Evolutionary conservation across 2,797 vertebrate genomes (phyloP).

Genomic region (Poeciliopsis infans): DNA sequence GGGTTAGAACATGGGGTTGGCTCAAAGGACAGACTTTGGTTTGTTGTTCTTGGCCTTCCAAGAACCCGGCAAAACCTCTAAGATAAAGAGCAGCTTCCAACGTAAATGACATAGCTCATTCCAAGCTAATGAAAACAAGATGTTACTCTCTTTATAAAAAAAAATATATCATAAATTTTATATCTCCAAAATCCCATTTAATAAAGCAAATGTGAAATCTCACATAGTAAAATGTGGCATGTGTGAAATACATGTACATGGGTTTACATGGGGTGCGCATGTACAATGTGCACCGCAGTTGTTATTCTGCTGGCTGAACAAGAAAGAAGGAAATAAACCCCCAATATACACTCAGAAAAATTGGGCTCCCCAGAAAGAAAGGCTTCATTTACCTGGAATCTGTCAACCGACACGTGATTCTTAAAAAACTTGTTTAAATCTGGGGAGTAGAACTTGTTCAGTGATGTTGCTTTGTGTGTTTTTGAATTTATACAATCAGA

Average conservation of each 20-base stretch:
- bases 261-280: neutral
- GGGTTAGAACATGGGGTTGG: neutral
- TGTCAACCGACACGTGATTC: neutral
- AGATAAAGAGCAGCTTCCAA: neutral
- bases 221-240: neutral
- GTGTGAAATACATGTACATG: neutral
- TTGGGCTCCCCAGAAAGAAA: neutral
- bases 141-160: neutral
- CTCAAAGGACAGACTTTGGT: neutral
- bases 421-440: neutral
- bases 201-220: conserved; percentile 1
- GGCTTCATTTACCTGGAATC: neutral
- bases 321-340: neutral
- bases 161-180: neutral
- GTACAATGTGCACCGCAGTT: too few species aligned
- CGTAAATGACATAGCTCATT: neutral
- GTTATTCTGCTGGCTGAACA: neutral
- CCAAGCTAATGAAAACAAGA: neutral
- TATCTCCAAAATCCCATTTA: neutral
- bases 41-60: neutral
- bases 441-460: neutral
- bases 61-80: neutral
- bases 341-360: neutral
- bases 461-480: neutral
- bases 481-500: neutral